These are phyloP conservation scores for Drosophila bocki DNA, from an alignment of 1,140 invertebrate species.

Conservation along the genomic window DNA sequence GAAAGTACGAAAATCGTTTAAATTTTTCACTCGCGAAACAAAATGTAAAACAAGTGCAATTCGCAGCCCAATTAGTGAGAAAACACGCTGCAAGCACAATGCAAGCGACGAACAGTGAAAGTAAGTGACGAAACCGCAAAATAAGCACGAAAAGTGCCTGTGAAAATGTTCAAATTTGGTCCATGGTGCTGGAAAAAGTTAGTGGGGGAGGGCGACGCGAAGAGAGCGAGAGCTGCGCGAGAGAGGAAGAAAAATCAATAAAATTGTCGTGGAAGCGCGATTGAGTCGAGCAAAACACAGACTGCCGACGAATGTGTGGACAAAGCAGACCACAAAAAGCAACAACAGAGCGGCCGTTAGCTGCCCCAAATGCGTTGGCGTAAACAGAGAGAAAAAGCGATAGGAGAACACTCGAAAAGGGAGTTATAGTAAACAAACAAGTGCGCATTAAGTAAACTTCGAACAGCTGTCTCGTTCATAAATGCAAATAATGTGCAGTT, in stretches of 20 bases:
- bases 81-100: constrained; percentile 22
- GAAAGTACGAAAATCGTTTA: constrained; percentile 12
- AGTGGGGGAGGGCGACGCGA: constrained; percentile 12
- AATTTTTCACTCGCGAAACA: constrained; percentile 15
- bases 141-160: constrained; percentile 25
- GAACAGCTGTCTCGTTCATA: constrained; percentile 61
- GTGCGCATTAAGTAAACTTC: constrained; percentile 45
- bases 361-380: constrained; percentile 71
- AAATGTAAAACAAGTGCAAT: constrained; percentile 28
- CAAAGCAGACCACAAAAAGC: constrained; percentile 20
- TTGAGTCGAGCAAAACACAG: constrained; percentile 75
- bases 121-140: constrained; percentile 21
- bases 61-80: constrained; percentile 26
- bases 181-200: constrained; percentile 33
- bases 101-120: constrained; percentile 18
- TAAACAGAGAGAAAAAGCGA: not conserved
- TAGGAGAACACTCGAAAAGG: not conserved
- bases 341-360: constrained; percentile 47
- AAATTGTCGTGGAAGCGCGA: constrained; percentile 73
- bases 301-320: constrained; percentile 47
- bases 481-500: constrained; percentile 32
- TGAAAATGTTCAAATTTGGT: constrained; percentile 63
- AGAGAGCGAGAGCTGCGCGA: constrained; percentile 34
- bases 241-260: constrained; percentile 70
- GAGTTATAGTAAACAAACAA: constrained; percentile 40